phyloP scores from a whole-genome alignment of 2,797 vertebrate species.

The Lagocephalus sceleratus region DNA sequence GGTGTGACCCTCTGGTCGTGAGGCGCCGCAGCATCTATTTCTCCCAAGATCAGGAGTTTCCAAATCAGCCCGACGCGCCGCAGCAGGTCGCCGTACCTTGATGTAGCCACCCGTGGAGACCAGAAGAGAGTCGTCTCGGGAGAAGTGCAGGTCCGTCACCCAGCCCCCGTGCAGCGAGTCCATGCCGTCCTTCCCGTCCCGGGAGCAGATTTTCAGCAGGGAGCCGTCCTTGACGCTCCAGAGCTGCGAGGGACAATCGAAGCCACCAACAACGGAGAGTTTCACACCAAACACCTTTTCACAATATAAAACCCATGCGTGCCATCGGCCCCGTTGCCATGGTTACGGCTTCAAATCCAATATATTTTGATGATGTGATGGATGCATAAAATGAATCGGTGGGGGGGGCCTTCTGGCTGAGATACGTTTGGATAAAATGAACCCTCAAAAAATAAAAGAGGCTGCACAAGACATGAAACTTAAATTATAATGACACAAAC shows the following conservation, averaged over 20 bases:
- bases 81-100: conserved; percentile 76
- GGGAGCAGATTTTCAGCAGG: conserved; percentile 83
- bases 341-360: background rate
- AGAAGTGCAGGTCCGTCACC: conserved; percentile 93
- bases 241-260: conserved; percentile 70
- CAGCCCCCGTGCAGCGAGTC: conserved; percentile 89
- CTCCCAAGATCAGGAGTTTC: no score
- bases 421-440: no score
- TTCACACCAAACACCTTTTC: background rate
- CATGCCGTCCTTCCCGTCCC: conserved; percentile 77
- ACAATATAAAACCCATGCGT: background rate
- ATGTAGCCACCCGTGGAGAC: conserved; percentile 90
- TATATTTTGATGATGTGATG: background rate
- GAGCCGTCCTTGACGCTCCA: conserved; percentile 81
- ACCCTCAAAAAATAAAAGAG: background rate
- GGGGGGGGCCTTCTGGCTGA: no score
- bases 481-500: background rate
- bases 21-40: no score
- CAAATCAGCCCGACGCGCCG: background rate
- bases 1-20: no score
- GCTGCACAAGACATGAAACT: background rate
- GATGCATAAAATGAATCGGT: no score
- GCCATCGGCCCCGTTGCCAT: background rate
- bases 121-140: conserved; percentile 82
- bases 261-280: background rate